phyloP scores from a whole-genome alignment of 2,113 vertebrate species.

The Corvus hawaiiensis region DNA sequence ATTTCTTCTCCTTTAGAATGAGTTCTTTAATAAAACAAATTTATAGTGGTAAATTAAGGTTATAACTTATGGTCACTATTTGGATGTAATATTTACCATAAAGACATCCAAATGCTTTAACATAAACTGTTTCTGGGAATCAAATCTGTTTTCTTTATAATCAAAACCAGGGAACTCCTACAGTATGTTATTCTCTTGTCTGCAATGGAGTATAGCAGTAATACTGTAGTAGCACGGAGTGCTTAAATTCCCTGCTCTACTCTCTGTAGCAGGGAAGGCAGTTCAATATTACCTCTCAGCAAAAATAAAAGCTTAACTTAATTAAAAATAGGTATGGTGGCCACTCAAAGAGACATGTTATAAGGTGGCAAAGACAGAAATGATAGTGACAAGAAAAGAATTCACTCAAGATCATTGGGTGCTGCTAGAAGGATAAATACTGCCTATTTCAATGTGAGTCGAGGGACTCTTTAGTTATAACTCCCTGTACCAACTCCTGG shows the following conservation, averaged over 20 bases:
- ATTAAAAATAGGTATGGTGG: background rate
- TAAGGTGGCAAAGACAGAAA: background rate
- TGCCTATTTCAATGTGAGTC: background rate
- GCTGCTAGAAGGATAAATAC: background rate
- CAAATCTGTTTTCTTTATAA: background rate
- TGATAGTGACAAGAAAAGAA: background rate
- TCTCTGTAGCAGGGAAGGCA: background rate
- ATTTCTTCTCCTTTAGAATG: background rate
- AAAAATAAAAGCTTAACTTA: background rate
- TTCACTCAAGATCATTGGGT: background rate
- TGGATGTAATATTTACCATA: background rate
- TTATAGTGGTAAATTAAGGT: background rate
- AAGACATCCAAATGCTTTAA: background rate
- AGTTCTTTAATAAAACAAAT: background rate
- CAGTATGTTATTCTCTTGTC: background rate
- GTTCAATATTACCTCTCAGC: background rate
- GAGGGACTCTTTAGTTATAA: background rate
- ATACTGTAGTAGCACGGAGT: background rate
- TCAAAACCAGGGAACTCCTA: background rate
- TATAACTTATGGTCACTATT: background rate
- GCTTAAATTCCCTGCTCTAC: background rate
- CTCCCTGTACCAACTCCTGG: background rate
- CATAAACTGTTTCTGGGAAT: background rate
- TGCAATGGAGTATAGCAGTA: background rate
- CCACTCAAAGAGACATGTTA: background rate